A percentile compares a stretch with the other conserved stretches of the same genome.
Evolutionary conservation across 2,113 vertebrate species (phyloP).

Genomic region (Porphyrio hochstetteri): DNA sequence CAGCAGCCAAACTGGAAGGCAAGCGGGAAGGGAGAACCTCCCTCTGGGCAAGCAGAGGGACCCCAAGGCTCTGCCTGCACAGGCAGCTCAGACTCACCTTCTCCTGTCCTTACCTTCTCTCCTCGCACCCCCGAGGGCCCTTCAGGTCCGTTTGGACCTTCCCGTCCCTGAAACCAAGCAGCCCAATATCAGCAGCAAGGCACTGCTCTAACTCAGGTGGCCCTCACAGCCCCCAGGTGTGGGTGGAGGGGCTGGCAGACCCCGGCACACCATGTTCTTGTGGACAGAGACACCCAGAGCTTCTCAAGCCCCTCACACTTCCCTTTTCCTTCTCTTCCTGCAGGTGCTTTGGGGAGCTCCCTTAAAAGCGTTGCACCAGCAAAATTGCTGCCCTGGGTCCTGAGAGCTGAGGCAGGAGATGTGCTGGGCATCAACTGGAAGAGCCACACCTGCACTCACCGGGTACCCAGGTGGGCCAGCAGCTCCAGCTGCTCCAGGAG

Average conservation of each 20-base stretch:
- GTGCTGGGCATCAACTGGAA: accelerated
- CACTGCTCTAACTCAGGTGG: neutral
- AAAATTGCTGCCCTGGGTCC: neutral
- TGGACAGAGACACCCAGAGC: accelerated
- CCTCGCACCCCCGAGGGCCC: slow-evolving; percentile 80
- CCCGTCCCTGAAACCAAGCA: slow-evolving; percentile 72
- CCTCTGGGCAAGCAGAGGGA: accelerated
- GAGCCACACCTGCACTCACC: slow-evolving; percentile 73
- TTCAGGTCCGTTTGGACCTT: slow-evolving; percentile 69
- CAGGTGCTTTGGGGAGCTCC: neutral
- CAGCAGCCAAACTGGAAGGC: neutral
- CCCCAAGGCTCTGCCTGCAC: neutral
- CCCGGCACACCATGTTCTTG: neutral
- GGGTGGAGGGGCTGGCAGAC: neutral
- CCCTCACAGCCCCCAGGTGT: accelerated
- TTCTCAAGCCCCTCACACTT: neutral
- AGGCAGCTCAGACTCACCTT: neutral
- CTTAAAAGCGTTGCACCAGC: neutral
- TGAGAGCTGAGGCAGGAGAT: neutral
- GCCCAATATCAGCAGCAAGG: neutral
- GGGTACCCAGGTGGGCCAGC: slow-evolving; percentile 76
- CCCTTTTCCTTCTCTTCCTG: neutral
- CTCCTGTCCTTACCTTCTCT: slow-evolving; percentile 75
- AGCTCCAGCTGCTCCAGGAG: slow-evolving; percentile 71
- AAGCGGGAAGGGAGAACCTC: neutral